Percentiles rank a stretch among this genome's conserved stretches.
Evolutionary conservation across 2,888 invertebrate species (phyloP).

Genomic region (Meta bourneti): DNA sequence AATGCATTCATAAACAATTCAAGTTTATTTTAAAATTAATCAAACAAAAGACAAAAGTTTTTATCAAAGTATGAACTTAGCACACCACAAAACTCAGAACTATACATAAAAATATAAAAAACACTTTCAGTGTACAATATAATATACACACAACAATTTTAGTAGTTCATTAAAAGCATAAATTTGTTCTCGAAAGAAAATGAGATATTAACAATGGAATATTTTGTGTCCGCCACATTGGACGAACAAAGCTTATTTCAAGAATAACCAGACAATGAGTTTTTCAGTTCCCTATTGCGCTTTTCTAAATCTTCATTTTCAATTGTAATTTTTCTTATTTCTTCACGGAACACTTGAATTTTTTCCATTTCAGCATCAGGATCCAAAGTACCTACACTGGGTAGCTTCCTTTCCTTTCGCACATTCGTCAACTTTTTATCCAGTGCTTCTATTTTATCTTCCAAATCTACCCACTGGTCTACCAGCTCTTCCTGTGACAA

Average conservation of each 20-base stretch:
- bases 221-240: background rate
- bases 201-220: background rate
- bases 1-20: background rate
- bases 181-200: background rate
- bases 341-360: constrained; percentile 52
- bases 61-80: background rate
- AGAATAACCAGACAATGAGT: background rate
- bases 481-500: constrained; percentile 93
- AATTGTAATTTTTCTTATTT: constrained; percentile 51
- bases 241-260: background rate
- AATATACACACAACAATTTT: background rate
- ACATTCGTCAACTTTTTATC: constrained; percentile 47
- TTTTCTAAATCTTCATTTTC: constrained; percentile 56
- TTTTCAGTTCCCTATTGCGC: constrained; percentile 38
- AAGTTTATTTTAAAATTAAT: background rate
- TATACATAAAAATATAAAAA: background rate
- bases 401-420: background rate
- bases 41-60: background rate
- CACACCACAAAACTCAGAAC: background rate
- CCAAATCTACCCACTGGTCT: constrained; percentile 91
- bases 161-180: background rate
- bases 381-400: background rate
- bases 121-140: background rate
- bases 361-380: constrained; percentile 38
- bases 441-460: constrained; percentile 87